Percentiles rank a stretch among this genome's conserved stretches.
phyloP scores from a whole-genome alignment of 2,888 invertebrate species.

The Heliconius hortense region DNA sequence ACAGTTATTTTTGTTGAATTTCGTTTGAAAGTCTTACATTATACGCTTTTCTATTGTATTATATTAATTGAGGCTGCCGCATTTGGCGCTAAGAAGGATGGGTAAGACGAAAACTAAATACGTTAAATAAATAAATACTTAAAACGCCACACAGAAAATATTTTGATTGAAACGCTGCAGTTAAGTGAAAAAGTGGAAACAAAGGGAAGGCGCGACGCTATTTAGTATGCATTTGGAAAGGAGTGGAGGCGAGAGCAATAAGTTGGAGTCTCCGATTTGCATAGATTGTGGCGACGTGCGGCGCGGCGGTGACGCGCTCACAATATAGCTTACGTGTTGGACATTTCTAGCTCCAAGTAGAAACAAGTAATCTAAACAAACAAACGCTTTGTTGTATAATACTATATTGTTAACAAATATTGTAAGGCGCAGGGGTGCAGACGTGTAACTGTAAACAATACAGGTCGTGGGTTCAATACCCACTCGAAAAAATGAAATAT shows the following conservation, averaged over 20 bases:
- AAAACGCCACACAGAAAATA: constrained; percentile 45
- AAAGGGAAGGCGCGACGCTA: constrained; percentile 69
- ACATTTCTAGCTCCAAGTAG: constrained; percentile 8
- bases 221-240: constrained; percentile 82
- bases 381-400: background rate
- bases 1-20: constrained; percentile 22
- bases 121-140: constrained; percentile 28
- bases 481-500: too few relatives aligned
- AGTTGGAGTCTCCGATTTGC: constrained; percentile 78
- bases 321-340: constrained; percentile 12
- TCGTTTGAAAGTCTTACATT: background rate
- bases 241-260: constrained; percentile 80
- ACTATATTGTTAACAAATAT: too few relatives aligned
- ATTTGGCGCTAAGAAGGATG: constrained; percentile 16
- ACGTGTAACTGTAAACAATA: too few relatives aligned
- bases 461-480: too few relatives aligned
- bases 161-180: constrained; percentile 56
- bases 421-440: background rate
- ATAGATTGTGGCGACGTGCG: constrained; percentile 70
- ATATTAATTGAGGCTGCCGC: constrained; percentile 1
- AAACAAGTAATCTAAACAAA: constrained; percentile 2
- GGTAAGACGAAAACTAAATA: constrained; percentile 31
- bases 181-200: constrained; percentile 70
- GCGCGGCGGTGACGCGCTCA: constrained; percentile 33
- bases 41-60: constrained; percentile 2